A percentile compares a stretch with the other conserved stretches of the same genome.
phyloP scores from a whole-genome alignment of 2,113 vertebrate genomes.

The Spermophilus dauricus region DNA sequence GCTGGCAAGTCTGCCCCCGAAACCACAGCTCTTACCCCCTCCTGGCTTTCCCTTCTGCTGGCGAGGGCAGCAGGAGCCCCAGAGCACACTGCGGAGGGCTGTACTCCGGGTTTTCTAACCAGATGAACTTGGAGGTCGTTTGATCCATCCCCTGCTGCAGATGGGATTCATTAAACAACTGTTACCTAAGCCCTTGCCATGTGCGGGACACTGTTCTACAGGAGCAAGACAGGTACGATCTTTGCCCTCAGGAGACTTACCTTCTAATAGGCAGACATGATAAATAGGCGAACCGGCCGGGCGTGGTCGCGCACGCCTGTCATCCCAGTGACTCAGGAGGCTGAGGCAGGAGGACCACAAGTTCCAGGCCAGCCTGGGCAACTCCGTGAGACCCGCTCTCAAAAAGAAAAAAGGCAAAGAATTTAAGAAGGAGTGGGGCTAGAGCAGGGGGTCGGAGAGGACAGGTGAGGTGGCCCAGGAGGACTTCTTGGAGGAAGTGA shows the following conservation, averaged over 20 bases:
- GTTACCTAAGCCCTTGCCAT: background rate
- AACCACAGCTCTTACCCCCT: constrained; percentile 19
- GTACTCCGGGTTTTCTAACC: constrained; percentile 1
- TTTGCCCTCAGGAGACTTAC: background rate
- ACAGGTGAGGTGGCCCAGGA: background rate
- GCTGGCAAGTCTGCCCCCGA: constrained; percentile 41
- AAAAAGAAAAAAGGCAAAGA: background rate
- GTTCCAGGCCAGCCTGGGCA: background rate
- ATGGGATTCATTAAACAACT: background rate
- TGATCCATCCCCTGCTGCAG: background rate
- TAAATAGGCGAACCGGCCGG: too few species aligned
- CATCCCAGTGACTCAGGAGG: too few species aligned
- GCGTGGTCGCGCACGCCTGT: too few species aligned
- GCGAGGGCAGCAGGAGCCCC: background rate
- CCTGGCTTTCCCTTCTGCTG: background rate
- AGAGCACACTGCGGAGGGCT: constrained; percentile 13
- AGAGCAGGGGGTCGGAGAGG: background rate
- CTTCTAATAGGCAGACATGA: background rate
- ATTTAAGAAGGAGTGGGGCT: background rate
- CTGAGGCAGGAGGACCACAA: background rate
- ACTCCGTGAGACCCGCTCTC: background rate
- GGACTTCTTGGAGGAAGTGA: background rate
- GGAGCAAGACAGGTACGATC: background rate
- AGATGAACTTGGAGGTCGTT: background rate
- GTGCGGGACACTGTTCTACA: background rate